Evolutionary conservation across 64 coral and sea anemone species (phyloP).

Genomic region (Montipora sp.): DNA sequence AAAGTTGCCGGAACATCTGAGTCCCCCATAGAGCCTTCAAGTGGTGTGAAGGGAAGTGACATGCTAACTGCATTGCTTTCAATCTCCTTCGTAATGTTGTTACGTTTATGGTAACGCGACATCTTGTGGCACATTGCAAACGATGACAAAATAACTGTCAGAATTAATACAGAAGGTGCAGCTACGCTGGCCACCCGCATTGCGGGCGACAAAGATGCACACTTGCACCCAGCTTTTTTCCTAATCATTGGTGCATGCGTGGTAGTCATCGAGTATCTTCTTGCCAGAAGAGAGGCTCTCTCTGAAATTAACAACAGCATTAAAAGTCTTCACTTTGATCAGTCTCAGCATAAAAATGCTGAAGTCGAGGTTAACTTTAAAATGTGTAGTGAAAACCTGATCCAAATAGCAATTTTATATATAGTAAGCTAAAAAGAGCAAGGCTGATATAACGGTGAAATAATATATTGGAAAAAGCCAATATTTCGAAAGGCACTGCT

Average conservation of each 20-base stretch:
- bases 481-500: too few species aligned
- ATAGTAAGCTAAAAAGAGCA: too few species aligned
- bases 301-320: background rate
- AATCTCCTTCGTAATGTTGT: background rate
- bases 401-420: too few species aligned
- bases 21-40: background rate
- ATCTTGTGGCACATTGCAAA: conserved; percentile 29
- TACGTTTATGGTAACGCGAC: conserved; percentile 12
- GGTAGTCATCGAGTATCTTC: background rate
- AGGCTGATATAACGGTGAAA: too few species aligned
- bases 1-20: background rate
- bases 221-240: background rate
- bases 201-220: conserved; percentile 16
- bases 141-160: conserved; percentile 2
- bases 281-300: background rate
- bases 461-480: too few species aligned
- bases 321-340: background rate
- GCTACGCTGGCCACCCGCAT: conserved; percentile 45
- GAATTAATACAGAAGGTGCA: conserved; percentile 15
- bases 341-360: too few species aligned
- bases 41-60: background rate
- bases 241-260: background rate
- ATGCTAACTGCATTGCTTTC: background rate
- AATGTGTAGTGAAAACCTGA: too few species aligned
- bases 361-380: too few species aligned